Conservation (phyloP, 2,888 invertebrate genomes). For the Ophraella communa region DNA sequence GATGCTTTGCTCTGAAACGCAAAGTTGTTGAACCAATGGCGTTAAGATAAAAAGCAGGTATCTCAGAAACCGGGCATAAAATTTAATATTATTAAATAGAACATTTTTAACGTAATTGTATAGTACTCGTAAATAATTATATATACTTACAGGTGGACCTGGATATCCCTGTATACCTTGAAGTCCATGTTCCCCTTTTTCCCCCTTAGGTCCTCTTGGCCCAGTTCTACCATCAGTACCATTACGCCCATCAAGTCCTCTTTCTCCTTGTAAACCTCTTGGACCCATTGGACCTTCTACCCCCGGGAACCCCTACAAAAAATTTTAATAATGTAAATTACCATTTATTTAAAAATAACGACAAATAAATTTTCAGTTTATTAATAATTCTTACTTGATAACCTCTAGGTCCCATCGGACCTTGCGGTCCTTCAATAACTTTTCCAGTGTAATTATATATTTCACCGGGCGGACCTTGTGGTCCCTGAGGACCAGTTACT, state of each 20-base stretch:
- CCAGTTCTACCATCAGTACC: constrained; percentile 22
- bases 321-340: too few relatives aligned
- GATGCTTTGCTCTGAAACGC: too few relatives aligned
- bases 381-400: constrained; percentile 1
- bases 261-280: constrained; percentile 48
- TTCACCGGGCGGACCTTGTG: constrained; percentile 39
- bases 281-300: constrained; percentile 49
- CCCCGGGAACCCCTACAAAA: constrained; percentile 39
- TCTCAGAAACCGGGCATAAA: too few relatives aligned
- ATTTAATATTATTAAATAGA: too few relatives aligned
- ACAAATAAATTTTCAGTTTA: not conserved
- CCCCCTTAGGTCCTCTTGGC: constrained; percentile 29
- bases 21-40: too few relatives aligned
- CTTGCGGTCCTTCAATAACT: constrained; percentile 40
- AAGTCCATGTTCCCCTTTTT: constrained; percentile 53
- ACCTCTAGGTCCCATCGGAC: constrained; percentile 22
- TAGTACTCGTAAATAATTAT: not conserved
- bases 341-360: too few relatives aligned
- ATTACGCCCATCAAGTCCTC: constrained; percentile 25
- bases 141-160: constrained; percentile 33
- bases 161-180: constrained; percentile 30
- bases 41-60: too few relatives aligned
- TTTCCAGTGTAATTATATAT: constrained; percentile 37
- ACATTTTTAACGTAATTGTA: too few relatives aligned
- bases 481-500: constrained; percentile 41